Evolutionary conservation across 1,140 invertebrate species (phyloP).

Genomic region (Pogonus chalceus): DNA sequence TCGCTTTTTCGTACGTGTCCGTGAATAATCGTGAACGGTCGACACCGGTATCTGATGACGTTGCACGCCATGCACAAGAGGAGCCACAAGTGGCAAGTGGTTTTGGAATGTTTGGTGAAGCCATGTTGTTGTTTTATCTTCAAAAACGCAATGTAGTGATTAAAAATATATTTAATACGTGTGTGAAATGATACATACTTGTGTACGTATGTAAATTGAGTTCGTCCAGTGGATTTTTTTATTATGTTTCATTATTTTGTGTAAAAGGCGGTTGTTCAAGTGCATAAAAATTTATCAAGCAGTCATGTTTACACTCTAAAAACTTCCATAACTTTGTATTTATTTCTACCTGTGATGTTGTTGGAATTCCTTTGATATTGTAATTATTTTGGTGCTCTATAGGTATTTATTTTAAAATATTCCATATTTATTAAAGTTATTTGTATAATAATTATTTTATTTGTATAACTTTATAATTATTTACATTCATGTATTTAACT

Average conservation of each 20-base stretch:
- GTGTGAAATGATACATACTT: background rate
- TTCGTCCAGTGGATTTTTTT: background rate
- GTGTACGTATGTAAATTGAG: background rate
- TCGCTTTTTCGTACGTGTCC: background rate
- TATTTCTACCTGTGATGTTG: too few relatives aligned
- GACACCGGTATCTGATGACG: conserved; percentile 9
- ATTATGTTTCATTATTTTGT: background rate
- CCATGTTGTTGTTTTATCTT: conserved; percentile 4
- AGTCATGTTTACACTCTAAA: background rate
- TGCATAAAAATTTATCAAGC: background rate
- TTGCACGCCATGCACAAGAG: conserved; percentile 20
- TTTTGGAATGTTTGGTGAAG: conserved; percentile 15
- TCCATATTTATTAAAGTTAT: too few relatives aligned
- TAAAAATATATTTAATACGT: background rate
- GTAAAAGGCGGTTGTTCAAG: background rate
- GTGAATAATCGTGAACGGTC: background rate
- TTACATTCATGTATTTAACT: too few relatives aligned
- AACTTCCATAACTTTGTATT: too few relatives aligned
- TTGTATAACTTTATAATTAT: too few relatives aligned
- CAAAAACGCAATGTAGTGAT: background rate
- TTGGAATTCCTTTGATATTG: too few relatives aligned
- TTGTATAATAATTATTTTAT: too few relatives aligned
- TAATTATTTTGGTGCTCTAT: background rate
- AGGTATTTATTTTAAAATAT: background rate
- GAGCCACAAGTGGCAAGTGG: conserved; percentile 22